Evolutionary conservation across 2,113 vertebrate species (phyloP).

Genomic region (Peromyscus maniculatus): DNA sequence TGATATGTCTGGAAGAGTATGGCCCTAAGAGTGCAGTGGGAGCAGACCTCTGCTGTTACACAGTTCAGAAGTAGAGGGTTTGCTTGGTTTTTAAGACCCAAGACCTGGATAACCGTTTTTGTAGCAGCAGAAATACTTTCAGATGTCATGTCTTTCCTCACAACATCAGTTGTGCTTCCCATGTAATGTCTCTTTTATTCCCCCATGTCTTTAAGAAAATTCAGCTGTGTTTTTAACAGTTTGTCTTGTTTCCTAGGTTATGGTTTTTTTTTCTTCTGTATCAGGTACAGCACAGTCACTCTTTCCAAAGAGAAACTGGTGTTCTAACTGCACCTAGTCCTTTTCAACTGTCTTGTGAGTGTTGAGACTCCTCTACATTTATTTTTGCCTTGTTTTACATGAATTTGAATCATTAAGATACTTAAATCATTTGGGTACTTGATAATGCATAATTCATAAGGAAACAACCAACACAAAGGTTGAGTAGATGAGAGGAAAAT

Average conservation of each 20-base stretch:
- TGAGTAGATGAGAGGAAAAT: constrained; percentile 8
- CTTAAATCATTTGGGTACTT: constrained; percentile 38
- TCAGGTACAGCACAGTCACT: not conserved
- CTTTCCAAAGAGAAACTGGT: constrained; percentile 27
- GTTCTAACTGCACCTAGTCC: not conserved
- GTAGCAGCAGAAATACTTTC: not conserved
- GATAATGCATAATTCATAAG: constrained; percentile 46
- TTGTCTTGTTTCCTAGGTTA: not conserved
- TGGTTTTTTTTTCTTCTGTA: not conserved
- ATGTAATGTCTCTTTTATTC: not conserved
- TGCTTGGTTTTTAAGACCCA: not conserved
- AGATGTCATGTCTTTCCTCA: not conserved
- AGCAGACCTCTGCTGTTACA: not conserved
- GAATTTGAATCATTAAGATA: constrained; percentile 53
- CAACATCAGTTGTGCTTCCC: not conserved
- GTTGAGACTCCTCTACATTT: not conserved
- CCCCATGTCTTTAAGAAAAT: constrained; percentile 11
- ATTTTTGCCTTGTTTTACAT: constrained; percentile 48
- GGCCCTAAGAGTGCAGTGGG: not conserved
- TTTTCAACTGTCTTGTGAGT: not conserved
- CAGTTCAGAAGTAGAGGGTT: not conserved
- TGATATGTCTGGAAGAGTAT: not conserved
- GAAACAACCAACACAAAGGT: constrained; percentile 45
- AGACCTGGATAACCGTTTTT: constrained; percentile 21
- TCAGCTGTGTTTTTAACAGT: not conserved